These are phyloP conservation scores for Ophion obscuratus DNA, from an alignment of 2,888 invertebrate genomes.

Conservation along the genomic window DNA sequence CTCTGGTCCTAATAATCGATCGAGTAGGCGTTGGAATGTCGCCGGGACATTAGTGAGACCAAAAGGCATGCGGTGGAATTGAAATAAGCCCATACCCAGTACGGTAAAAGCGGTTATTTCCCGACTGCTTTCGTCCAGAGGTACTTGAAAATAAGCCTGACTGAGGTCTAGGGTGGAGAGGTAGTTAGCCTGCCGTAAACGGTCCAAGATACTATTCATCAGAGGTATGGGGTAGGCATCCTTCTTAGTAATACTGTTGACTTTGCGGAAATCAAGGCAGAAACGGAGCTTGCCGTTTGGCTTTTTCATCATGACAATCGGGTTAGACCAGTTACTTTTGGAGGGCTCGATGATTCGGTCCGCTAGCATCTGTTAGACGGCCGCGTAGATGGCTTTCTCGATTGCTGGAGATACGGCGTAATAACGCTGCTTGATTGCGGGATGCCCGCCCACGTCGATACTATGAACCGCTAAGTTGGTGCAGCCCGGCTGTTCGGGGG, in stretches of 20 bases:
- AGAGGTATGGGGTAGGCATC: conserved; percentile 13
- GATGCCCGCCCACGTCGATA: neutral
- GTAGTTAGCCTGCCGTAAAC: neutral
- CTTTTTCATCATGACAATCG: conserved; percentile 39
- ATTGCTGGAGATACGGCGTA: no score
- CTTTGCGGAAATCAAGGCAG: conserved; percentile 33
- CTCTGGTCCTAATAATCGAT: conserved; percentile 66
- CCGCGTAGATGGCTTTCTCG: no score
- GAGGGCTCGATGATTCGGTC: conserved; percentile 35
- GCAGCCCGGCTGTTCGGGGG: neutral
- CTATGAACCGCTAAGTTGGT: neutral
- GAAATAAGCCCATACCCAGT: conserved; percentile 16
- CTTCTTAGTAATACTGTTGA: conserved; percentile 62
- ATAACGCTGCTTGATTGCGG: no score
- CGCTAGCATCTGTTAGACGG: conserved; percentile 1
- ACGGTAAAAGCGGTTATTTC: conserved; percentile 75
- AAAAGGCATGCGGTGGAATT: conserved; percentile 64
- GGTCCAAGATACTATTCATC: conserved; percentile 9
- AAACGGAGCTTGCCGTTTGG: conserved; percentile 8
- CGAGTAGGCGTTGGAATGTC: conserved; percentile 68
- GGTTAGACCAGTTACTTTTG: conserved; percentile 20
- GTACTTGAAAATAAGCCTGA: conserved; percentile 72
- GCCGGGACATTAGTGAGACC: conserved; percentile 65
- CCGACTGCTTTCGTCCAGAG: conserved; percentile 62
- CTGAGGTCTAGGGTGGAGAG: conserved; percentile 75